These are phyloP conservation scores for Melanostoma scalare DNA, from an alignment of 2,888 invertebrate species.

Conservation along the genomic window DNA sequence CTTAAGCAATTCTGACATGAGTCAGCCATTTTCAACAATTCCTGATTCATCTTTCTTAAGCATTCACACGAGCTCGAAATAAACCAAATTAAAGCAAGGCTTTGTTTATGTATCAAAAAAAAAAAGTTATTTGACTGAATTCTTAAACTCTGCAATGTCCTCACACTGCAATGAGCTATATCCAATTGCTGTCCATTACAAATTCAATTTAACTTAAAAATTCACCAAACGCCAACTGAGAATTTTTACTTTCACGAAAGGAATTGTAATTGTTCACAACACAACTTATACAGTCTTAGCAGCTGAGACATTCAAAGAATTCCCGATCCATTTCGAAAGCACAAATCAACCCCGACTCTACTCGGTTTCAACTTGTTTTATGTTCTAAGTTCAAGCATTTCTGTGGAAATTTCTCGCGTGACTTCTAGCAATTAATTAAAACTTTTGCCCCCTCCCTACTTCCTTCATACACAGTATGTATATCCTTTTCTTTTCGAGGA, in stretches of 20 bases:
- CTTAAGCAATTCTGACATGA: no score
- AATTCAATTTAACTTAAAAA: not conserved
- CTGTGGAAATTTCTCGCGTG: conserved; percentile 72
- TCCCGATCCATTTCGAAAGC: conserved; percentile 25
- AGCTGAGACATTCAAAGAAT: conserved; percentile 56
- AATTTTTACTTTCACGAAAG: not conserved
- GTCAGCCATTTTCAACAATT: no score
- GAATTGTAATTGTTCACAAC: conserved; percentile 29
- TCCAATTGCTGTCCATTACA: no score
- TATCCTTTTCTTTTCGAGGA: conserved; percentile 1
- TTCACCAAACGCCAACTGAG: conserved; percentile 6
- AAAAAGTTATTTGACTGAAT: no score
- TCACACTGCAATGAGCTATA: no score
- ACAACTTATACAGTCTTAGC: conserved; percentile 10
- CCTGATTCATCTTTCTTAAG: no score
- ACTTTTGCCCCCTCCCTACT: conserved; percentile 45
- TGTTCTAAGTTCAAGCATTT: conserved; percentile 49
- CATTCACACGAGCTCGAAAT: no score
- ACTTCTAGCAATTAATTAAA: conserved; percentile 70
- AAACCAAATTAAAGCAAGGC: no score
- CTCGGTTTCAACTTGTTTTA: conserved; percentile 22
- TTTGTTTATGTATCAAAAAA: no score
- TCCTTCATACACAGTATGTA: not conserved
- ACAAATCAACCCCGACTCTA: conserved; percentile 28
- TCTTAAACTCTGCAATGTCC: no score